Evolutionary conservation across 2,113 vertebrate species (phyloP), one percentile per base, ranked within the genome.

Genomic region (Ciconia boyciana): DNA sequence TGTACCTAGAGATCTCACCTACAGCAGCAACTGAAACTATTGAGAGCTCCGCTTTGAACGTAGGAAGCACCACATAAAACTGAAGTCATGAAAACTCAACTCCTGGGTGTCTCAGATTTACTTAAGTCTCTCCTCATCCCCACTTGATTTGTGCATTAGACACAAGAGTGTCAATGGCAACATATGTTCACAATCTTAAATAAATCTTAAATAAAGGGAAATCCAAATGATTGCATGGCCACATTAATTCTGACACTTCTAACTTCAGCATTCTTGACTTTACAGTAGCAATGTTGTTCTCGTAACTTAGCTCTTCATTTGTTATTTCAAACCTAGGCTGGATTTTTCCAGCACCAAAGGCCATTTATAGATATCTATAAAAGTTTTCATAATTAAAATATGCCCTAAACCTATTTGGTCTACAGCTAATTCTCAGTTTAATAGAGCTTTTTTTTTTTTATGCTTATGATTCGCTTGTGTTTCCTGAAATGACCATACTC

Each of bases 151-250:
- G 43, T 36, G 8, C 0, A 0, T 68, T 66, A 71, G 46, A 76
- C 14, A 15, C 4, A 69, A 34, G 7, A 48, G 5, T 31, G 13
- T 58, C 57, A 71, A 16, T 34, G 22, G 21, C 46, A 83, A 57
- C 7, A 24, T 26, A 44, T 0, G 0, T 55, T 75, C 55, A 75
- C 21, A 46, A 7, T 57, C 14, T n/a, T n/a, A n/a, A n/a, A n/a
- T n/a, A n/a, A n/a, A n/a, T n/a, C n/a, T n/a, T n/a, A n/a, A 60
- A 29, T 44, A 79, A 62, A 79, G 8, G 6, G 16, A 75, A 81
- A 57, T 34, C 5, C 4, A 7, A 75, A 83, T 17, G 22, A 57
- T 44, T 44, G 8, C 7, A 4, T 9, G 17, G 29, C 17, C 20
- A 19, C 7, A 18, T 66, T 48, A 51, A 51, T 83, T 89, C 32